These are phyloP conservation scores for Amphiduros pacificus DNA, from an alignment of 2,888 invertebrate species.

Conservation along the genomic window DNA sequence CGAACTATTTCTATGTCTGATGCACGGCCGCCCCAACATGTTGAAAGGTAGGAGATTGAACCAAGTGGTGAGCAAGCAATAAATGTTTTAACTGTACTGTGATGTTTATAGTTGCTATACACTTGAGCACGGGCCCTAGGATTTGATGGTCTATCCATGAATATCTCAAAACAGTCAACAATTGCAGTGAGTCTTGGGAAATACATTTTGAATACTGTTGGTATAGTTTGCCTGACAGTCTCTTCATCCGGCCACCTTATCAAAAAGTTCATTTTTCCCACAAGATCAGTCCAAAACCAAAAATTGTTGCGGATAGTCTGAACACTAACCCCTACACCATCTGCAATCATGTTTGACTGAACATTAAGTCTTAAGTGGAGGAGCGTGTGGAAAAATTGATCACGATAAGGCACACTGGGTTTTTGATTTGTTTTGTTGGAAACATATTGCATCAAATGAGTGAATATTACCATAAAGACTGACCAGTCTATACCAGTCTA, in stretches of 20 bases:
- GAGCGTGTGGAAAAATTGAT: background rate
- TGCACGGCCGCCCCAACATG: slow-evolving; percentile 11
- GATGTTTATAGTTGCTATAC: background rate
- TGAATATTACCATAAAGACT: background rate
- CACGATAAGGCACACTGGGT: background rate
- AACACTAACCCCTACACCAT: background rate
- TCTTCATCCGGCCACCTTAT: slow-evolving; percentile 1
- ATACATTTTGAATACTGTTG: background rate
- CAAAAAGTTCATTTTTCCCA: background rate
- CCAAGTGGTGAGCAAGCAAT: background rate
- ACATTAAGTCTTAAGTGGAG: background rate
- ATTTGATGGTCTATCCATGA: background rate
- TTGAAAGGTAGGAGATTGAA: background rate
- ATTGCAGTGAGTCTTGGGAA: slow-evolving; percentile 3
- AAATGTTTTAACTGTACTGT: background rate
- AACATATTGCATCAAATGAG: background rate
- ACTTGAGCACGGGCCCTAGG: background rate
- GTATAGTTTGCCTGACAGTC: background rate
- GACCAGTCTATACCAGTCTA: background rate
- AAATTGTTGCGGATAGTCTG: background rate
- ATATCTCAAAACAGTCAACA: slow-evolving; percentile 8
- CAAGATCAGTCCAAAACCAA: background rate
- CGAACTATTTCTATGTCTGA: slow-evolving; percentile 25
- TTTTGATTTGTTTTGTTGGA: background rate
- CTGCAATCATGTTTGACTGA: background rate